Base-by-base conservation (phyloP, 92 coral and sea anemone genomes). In the Palythoa grandiflora region DNA sequence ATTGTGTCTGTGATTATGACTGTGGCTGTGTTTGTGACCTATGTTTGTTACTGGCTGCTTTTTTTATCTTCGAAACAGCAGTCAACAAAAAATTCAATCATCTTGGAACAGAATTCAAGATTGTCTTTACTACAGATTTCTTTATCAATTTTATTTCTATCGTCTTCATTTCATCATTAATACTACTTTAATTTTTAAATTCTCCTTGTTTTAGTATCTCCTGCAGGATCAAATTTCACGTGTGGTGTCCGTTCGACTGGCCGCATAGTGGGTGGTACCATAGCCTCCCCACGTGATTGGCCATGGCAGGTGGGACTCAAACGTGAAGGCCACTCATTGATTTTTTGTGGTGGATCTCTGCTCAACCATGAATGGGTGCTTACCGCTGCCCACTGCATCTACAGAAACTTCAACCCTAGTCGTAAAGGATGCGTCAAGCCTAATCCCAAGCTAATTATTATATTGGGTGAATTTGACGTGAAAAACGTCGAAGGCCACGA, bases 231-330 rank as follows among this genome's bases (percentile, higher is more conserved):
- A 0, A 59, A 47, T 6, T 91, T 35, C 47, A 84, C 65, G 2
- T 88, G 94, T 61, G 94, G 94, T 11, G 40, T 68, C 21, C 86
- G 85, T 73, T 53, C 75, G 15, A 37, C 70, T 1, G 59, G 94
- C 55, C 95, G 98, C 13, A 94, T 94, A 1, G 98, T 94, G 38
- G 98, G 98, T 36, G 98, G 98, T 13, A 47, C 71, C 65, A 65
- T 73, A 39, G 93, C 94, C 2, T 59, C 87, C 12, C 84, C 92
- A 38, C 87, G 83, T 53, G 92, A 94, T 39, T 93, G 98, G 95
- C 98, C 98, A 28, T 94, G 98, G 98, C 98, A 94, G 70, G 92
- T 90, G 60, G 98, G 98, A 51, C 93, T 94, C 44, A 89, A 94
- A 78, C 87, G 87, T 38, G 89, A 61, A 20, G 53, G 17, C 61